phyloP scores from a whole-genome alignment of 2,888 invertebrate genomes.

The Troides aeacus region DNA sequence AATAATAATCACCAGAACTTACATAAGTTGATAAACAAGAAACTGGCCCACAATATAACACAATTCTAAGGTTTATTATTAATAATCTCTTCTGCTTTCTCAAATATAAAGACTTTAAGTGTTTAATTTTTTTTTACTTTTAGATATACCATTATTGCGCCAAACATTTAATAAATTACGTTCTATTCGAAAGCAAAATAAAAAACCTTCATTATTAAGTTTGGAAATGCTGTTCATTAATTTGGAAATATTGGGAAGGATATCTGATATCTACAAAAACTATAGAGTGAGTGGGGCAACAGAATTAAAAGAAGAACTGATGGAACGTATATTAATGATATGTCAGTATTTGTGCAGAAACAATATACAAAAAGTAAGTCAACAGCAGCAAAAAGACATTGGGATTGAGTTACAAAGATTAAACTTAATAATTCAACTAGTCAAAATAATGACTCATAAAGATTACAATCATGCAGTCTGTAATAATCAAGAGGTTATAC shows the following conservation, averaged over 20 bases:
- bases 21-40: no score
- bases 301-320: constrained; percentile 39
- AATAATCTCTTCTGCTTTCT: no score
- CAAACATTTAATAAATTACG: constrained; percentile 33
- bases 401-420: constrained; percentile 57
- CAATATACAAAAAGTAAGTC: constrained; percentile 54
- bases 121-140: constrained; percentile 28
- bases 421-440: constrained; percentile 52
- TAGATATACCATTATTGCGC: constrained; percentile 37
- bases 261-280: constrained; percentile 45
- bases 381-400: constrained; percentile 63
- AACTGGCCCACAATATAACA: no score
- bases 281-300: constrained; percentile 36
- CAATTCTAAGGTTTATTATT: no score
- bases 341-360: constrained; percentile 41
- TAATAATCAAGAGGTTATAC: constrained; percentile 33
- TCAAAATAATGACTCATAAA: constrained; percentile 42
- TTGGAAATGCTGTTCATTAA: constrained; percentile 52
- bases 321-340: constrained; percentile 41
- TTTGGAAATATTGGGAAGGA: constrained; percentile 51
- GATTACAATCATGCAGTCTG: constrained; percentile 31
- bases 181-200: constrained; percentile 34
- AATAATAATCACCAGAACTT: no score
- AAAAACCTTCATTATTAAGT: constrained; percentile 46
- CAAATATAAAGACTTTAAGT: no score